Evolutionary conservation across 2,888 invertebrate species (phyloP), one percentile per base, ranked within the genome.

Genomic region (Tuta absoluta): DNA sequence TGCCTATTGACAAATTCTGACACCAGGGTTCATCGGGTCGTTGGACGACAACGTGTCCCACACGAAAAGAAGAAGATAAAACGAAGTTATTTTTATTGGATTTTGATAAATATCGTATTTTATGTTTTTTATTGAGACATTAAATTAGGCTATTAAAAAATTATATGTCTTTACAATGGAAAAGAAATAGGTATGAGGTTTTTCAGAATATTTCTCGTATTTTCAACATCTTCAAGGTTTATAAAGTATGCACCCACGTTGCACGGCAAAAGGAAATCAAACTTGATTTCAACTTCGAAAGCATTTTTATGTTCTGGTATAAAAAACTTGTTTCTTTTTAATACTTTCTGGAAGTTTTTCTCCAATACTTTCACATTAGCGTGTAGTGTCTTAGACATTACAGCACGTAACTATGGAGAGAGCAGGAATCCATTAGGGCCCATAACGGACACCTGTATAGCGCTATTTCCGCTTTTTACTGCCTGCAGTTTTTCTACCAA

Each of bases 361-460:
- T 51, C 51, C 51, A 23, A 51, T 51, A 51, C 51, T 51, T 51
- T 51, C 23, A 51, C 51, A 23, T 51, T 51, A 51, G 11, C 23
- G 51, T 51, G 23, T 45, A 21, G 51, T 33, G 33, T 58, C 19
- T 24, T 37, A 37, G n/a, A 37, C 64, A 65, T 65, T 65, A 65
- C 19, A 62, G 65, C 60, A 61, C 24, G 61, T 56, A 65, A 64
- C 49, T 21, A 21, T n/a, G 10, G 17, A 21, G 19, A 23, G 33
- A 33, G 33, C 51, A 12, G 61, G 62, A 56, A 61, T 57, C 63
- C 48, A 66, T 66, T 66, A 66, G 53, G 48, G 48, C 14, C 49
- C 58, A 66, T 66, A 66, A 66, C 66, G 37, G 53, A 49, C 66
- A 66, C 63, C 66, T 66, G 66, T 41, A 66, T 24, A 12, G 45